phyloP scores from a whole-genome alignment of 2,888 invertebrate genomes.

The Chymomyza amoena region DNA sequence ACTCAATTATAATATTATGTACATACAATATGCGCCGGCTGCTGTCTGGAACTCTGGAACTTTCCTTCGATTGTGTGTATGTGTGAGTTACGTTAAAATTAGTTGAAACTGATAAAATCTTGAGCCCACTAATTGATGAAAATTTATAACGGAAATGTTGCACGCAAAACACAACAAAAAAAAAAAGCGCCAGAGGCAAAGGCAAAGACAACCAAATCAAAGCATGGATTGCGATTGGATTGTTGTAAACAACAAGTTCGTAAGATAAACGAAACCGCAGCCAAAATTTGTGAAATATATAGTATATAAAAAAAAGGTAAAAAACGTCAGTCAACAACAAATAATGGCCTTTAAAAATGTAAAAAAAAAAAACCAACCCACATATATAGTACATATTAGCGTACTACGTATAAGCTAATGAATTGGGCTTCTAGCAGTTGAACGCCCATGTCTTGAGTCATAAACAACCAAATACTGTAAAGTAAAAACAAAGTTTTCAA shows the following conservation, averaged over 20 bases:
- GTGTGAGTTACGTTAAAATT: slow-evolving; percentile 4
- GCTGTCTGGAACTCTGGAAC: slow-evolving; percentile 10
- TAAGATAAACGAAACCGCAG: neutral
- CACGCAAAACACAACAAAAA: neutral
- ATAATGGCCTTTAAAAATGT: neutral
- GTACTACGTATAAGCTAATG: neutral
- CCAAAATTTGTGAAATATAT: neutral
- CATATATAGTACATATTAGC: too few species aligned
- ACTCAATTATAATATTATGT: too few species aligned
- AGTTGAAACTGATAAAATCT: slow-evolving; percentile 3
- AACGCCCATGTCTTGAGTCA: slow-evolving; percentile 30
- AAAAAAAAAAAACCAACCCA: neutral
- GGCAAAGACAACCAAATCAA: neutral
- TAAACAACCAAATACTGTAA: slow-evolving; percentile 28
- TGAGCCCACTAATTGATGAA: slow-evolving; percentile 2
- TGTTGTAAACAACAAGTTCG: too few species aligned
- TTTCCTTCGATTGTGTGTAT: neutral
- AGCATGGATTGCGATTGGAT: too few species aligned
- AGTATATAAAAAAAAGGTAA: neutral
- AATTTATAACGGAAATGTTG: neutral
- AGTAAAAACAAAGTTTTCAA: slow-evolving; percentile 44
- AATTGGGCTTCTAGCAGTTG: slow-evolving; percentile 1
- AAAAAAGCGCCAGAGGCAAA: neutral
- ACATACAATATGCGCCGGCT: too few species aligned
- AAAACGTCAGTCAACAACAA: neutral